A percentile compares a stretch with the other conserved stretches of the same genome.
Evolutionary conservation across 2,113 vertebrate genomes (phyloP).

Genomic region (Rhinolophus sinicus): DNA sequence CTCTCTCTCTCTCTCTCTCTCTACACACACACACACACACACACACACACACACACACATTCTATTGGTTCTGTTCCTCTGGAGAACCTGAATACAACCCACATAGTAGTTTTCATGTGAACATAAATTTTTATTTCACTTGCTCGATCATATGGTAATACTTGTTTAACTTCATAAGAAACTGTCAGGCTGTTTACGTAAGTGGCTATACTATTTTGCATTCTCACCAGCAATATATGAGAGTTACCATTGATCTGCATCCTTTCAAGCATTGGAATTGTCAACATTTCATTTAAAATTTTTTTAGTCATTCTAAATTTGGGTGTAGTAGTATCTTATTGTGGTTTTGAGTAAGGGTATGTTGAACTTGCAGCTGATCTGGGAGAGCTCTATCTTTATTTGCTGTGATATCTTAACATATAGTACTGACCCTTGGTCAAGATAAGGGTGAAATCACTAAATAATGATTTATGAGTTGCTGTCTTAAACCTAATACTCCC

Average conservation of each 20-base stretch:
- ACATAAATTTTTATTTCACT: not conserved
- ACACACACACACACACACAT: not conserved
- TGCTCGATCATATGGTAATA: not conserved
- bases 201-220: not conserved
- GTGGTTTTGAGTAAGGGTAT: not conserved
- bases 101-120: not conserved
- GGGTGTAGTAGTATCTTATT: not conserved
- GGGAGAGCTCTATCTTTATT: not conserved
- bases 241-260: not conserved
- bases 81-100: not conserved
- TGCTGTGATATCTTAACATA: not conserved
- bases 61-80: not conserved
- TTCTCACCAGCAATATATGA: not conserved
- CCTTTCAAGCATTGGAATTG: not conserved
- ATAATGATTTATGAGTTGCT: not conserved
- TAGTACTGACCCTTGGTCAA: not conserved
- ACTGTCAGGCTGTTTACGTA: not conserved
- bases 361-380: not conserved
- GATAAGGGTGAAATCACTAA: slow-evolving; percentile 23
- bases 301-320: not conserved
- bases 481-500: not conserved
- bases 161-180: not conserved
- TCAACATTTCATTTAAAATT: not conserved
- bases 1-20: too few relatives aligned
- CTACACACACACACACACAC: too few relatives aligned